These are phyloP conservation scores for Hydropotes inermis DNA, from an alignment of 2,113 vertebrate genomes.

Conservation along the genomic window DNA sequence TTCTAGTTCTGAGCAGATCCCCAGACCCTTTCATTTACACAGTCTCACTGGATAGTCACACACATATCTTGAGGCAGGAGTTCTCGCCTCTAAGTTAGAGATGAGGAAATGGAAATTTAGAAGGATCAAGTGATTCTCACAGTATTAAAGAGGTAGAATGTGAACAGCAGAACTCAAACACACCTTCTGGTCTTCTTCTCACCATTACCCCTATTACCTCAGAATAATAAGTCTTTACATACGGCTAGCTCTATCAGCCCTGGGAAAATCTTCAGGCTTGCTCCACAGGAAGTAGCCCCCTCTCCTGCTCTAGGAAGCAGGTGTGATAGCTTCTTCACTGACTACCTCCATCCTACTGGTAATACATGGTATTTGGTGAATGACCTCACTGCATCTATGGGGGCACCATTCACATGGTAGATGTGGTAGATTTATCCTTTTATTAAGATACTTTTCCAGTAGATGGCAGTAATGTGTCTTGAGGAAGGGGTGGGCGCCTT, in stretches of 20 bases:
- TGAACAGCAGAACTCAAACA: conserved; percentile 4
- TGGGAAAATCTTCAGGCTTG: background rate
- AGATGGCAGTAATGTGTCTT: conserved; percentile 46
- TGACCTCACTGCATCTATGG: background rate
- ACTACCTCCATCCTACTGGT: background rate
- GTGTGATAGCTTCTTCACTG: background rate
- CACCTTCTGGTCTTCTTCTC: background rate
- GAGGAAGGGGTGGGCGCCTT: background rate
- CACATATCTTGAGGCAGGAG: background rate
- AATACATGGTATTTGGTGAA: background rate
- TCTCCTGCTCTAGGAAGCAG: background rate
- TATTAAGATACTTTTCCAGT: conserved; percentile 36
- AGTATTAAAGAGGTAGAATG: background rate
- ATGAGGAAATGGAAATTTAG: conserved; percentile 24
- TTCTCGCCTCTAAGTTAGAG: background rate
- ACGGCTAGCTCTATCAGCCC: background rate
- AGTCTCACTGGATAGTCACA: background rate
- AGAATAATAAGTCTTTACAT: background rate
- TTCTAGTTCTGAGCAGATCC: conserved; percentile 1
- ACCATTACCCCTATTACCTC: background rate
- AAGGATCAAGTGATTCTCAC: background rate
- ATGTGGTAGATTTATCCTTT: background rate
- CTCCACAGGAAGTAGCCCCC: background rate
- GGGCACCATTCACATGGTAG: background rate
- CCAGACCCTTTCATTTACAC: background rate